Evolutionary conservation across 2,113 vertebrate species (phyloP).

Genomic region (rat (Rattus norvegicus)): GRCr8 NC_086022.1:19075501-19076000

Average conservation of each 20-base stretch:
- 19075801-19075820: conserved; percentile 75
- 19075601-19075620: not conserved
- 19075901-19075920: conserved; percentile 66
- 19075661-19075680: conserved; percentile 11
- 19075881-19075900: conserved; percentile 73
- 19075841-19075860: conserved; percentile 69
- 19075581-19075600: not conserved
- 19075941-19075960: conserved; percentile 53
- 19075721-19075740: conserved; percentile 70
- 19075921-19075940: conserved; percentile 55
- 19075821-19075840: conserved; percentile 75
- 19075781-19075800: conserved; percentile 73
- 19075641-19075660: conserved; percentile 2
- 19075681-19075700: conserved; percentile 25
- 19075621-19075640: not conserved
- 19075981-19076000: not conserved
- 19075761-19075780: not conserved
- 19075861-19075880: conserved; percentile 52
- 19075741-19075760: conserved; percentile 25
- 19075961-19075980: conserved; percentile 46
- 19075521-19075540: not conserved
- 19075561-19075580: not conserved
- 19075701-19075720: conserved; percentile 57
- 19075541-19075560: not conserved
- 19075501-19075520: not conserved